Base-by-base conservation (phyloP, 2,888 invertebrate species). In the Leptinotarsa juncta region DNA sequence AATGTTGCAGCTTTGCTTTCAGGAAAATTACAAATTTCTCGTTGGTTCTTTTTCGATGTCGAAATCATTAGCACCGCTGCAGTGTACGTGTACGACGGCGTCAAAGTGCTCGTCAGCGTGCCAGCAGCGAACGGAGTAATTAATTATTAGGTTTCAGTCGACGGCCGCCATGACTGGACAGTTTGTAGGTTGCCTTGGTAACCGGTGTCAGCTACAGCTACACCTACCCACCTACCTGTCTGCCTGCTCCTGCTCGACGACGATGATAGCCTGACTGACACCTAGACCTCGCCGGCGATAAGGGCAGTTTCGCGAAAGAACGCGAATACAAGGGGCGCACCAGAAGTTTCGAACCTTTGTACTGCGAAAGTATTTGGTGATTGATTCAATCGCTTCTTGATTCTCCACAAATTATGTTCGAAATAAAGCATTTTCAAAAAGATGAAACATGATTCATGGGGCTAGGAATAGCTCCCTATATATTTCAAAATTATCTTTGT, bases 91-190 rank as follows among this genome's bases (percentile, higher is more conserved):
- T 69, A 69, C 48, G 42, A 57, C 55, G 55, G 18, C 69, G 57
- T 55, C 69, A 69, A 48, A 42, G 69, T 57, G 69, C 57, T 74
- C 72, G 75, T 78, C 68, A 23, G 81, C 74, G 57, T 57, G 57
- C 57, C 57, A 57, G 57, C 12, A 57, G 15, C 48, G 57, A 57
- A 69, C 57, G 32, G 81, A 83, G 85, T 86, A 86, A 86, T 86
- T 86, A 86, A 86, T 86, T 86, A 86, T 86, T 85, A 86, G 86
- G 85, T 86, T 86, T 86, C 86, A 86, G 85, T 85, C 84, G 84
- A 83, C 83, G 84, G 83, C 83, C 84, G 85, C 86, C 86, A 86
- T 86, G 86, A 86, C 83, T 83, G 82, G 84, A 81, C 83, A 82
- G 82, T 83, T 83, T 85, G 84, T 81, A 79, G 81, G 85, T 85